Conservation (phyloP, 2,113 vertebrate species). For the Promerops cafer region DNA sequence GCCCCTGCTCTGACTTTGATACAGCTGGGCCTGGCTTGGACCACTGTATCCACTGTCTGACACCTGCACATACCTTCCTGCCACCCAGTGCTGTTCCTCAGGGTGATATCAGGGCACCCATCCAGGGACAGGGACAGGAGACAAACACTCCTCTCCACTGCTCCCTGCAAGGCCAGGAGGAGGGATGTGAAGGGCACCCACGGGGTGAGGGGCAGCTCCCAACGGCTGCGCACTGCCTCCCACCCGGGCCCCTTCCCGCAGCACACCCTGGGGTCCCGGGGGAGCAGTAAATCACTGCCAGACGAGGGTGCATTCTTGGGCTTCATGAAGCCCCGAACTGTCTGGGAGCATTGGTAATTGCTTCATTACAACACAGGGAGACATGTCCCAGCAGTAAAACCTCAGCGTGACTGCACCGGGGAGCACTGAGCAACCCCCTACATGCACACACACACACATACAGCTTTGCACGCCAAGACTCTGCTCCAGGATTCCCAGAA, state of each 20-base stretch:
- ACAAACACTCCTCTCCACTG: not conserved
- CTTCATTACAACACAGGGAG: constrained; percentile 69
- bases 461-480: not conserved
- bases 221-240: rapidly evolving
- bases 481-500: not conserved
- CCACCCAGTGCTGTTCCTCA: not conserved
- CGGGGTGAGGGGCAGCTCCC: not conserved
- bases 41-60: not conserved
- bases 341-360: constrained; percentile 69
- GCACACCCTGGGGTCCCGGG: constrained; percentile 19
- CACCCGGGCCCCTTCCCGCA: not conserved
- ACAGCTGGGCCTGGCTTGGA: not conserved
- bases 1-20: not conserved
- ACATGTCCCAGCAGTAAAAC: constrained; percentile 70
- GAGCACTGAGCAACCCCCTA: not conserved
- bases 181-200: not conserved
- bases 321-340: constrained; percentile 58
- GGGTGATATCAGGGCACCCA: not conserved
- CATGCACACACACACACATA: not conserved
- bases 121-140: not conserved
- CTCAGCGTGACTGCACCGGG: not conserved
- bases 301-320: constrained; percentile 64
- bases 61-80: not conserved
- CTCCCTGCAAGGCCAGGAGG: not conserved
- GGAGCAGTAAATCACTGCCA: constrained; percentile 66